Conservation (phyloP, 2,888 invertebrate species). For the Lepidochitona cinerea region DNA sequence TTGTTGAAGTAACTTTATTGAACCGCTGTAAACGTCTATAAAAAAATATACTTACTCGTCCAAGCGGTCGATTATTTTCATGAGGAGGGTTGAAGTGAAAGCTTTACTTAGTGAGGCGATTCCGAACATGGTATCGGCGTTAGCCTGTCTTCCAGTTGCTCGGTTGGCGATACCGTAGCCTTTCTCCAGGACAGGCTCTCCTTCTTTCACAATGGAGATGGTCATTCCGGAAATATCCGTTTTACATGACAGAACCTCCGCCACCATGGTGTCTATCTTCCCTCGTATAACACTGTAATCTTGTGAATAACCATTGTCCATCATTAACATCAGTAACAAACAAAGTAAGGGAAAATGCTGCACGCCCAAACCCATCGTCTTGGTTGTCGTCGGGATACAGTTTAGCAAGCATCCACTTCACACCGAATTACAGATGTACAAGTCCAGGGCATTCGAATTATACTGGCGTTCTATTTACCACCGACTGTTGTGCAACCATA, state of each 20-base stretch:
- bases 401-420: too few relatives aligned
- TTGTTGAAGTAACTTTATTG: too few relatives aligned
- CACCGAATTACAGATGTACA: too few relatives aligned
- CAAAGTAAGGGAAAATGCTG: too few relatives aligned
- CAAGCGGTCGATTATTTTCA: slow-evolving; percentile 38
- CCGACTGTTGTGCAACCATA: too few relatives aligned
- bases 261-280: not conserved
- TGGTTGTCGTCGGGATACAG: too few relatives aligned
- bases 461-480: too few relatives aligned
- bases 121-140: slow-evolving; percentile 48
- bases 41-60: slow-evolving; percentile 33
- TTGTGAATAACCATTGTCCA: too few relatives aligned
- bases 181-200: slow-evolving; percentile 20
- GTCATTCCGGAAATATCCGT: slow-evolving; percentile 28
- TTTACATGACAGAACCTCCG: not conserved
- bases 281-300: not conserved
- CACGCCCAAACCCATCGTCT: too few relatives aligned
- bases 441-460: too few relatives aligned
- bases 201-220: slow-evolving; percentile 35
- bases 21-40: slow-evolving; percentile 33
- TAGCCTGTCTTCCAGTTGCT: slow-evolving; percentile 34
- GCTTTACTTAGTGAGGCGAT: slow-evolving; percentile 59
- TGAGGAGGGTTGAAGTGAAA: slow-evolving; percentile 55
- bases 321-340: too few relatives aligned
- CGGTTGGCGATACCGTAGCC: slow-evolving; percentile 50